Base-by-base conservation (phyloP, 2,888 invertebrate genomes). In the Meghimatium bilineatum region DNA sequence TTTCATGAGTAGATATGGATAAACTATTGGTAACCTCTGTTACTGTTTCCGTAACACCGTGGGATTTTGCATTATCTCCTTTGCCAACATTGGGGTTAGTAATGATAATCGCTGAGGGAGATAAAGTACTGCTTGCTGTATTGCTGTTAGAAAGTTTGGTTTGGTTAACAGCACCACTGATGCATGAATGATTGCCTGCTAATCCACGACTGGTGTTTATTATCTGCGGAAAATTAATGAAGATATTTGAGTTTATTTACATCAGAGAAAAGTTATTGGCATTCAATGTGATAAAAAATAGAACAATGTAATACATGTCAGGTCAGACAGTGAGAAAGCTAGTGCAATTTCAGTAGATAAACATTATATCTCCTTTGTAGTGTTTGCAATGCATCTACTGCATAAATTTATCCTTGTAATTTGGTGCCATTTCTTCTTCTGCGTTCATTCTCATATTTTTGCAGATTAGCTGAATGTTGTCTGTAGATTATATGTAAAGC, bases 161-260 rank as follows among this genome's bases (percentile, higher is more conserved):
- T 76, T 75, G 82, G 56, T 36, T 76, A 5, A 10, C 29, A 67
- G 44, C 26, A 38, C 34, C 26, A 75, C 66, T 63, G 34, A 66
- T 76, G 34, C 63, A 34, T 71, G 66, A 60, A n/a, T 74, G 72
- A 14, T 56, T 23, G n/a, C 74, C 56, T 29, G n/a, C 44, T 49
- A 74, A 23, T 74, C 74, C 72, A 63, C 81, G 81, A 44, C 20
- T 49, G 44, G 69, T 63, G 52, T 23, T 75, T 36, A 81, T 63
- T 69, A 85, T 66, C 56, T 82, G 63, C 63, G 66, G 32, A 49
- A 72, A 38, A 81, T 67, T 38, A 8, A 34, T 23, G n/a, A 1
- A n/a, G 26, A 63, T 63, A n/a, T n/a, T 56, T 56, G 8, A 44
- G 44, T 44, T 44, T 44, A 44, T 12, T 44, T 12, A 44, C 44